Evolutionary conservation across 2,797 vertebrate species (phyloP).

Genomic region (Alectoris magna): DNA sequence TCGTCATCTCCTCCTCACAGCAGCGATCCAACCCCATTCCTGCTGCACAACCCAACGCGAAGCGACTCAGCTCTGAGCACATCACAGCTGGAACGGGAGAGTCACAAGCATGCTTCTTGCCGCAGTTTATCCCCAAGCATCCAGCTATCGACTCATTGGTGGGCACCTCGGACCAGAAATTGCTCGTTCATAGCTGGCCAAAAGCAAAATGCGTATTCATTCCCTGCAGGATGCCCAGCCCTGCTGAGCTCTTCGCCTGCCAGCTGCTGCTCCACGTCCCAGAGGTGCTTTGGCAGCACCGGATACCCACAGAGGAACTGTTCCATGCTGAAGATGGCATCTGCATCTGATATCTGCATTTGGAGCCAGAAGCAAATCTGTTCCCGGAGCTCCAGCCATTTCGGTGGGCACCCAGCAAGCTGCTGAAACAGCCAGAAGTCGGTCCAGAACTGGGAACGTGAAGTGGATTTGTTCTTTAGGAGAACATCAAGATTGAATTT

Average conservation of each 20-base stretch:
- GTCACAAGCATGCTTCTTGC: not conserved
- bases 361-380: constrained; percentile 56
- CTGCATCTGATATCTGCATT: not conserved
- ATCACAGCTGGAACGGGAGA: not conserved
- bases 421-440: constrained; percentile 46
- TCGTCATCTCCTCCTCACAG: not conserved
- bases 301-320: constrained; percentile 8
- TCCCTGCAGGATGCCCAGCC: not conserved
- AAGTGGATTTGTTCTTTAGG: constrained; percentile 56
- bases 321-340: not conserved
- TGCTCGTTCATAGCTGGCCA: not conserved
- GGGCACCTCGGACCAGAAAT: not conserved
- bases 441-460: constrained; percentile 13
- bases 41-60: not conserved
- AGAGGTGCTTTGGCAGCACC: fast-evolving
- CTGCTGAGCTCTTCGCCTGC: not conserved
- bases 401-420: not conserved
- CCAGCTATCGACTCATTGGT: not conserved
- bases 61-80: not conserved
- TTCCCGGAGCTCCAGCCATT: constrained; percentile 21
- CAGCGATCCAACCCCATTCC: not conserved
- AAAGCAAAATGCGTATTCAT: not conserved
- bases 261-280: not conserved
- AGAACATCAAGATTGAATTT: constrained; percentile 63
- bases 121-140: not conserved